phyloP scores from a whole-genome alignment of 2,888 invertebrate genomes.

The Lepidocyrtinus sp. region DNA sequence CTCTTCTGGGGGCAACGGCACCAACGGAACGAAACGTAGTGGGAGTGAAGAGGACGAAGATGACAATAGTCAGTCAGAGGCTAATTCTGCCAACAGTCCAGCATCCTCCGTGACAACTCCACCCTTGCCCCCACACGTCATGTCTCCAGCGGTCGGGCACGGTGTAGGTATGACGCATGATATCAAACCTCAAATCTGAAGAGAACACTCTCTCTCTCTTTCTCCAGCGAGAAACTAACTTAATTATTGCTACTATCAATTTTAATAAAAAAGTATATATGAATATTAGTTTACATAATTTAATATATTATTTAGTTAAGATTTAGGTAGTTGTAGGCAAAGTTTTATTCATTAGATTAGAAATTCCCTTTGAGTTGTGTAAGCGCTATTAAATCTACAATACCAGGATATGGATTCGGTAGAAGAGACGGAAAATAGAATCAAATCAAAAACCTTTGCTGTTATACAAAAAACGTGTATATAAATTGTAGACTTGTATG shows the following conservation, averaged over 20 bases:
- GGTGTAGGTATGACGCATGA: conserved; percentile 71
- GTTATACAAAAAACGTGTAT: conserved; percentile 28
- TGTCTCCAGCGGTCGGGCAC: conserved; percentile 73
- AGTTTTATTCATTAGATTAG: conserved; percentile 14
- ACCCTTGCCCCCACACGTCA: conserved; percentile 76
- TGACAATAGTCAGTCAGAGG: conserved; percentile 82
- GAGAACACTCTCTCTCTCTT: conserved; percentile 18
- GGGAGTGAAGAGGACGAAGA: conserved; percentile 91
- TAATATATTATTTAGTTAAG: conserved; percentile 11
- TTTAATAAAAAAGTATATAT: conserved; percentile 10
- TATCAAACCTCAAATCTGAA: conserved; percentile 69
- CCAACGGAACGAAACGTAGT: conserved; percentile 75
- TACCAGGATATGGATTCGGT: conserved; percentile 13
- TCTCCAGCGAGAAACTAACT: background rate
- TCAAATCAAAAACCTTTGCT: conserved; percentile 48
- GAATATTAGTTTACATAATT: conserved; percentile 2
- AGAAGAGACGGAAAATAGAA: conserved; percentile 26
- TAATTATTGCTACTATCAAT: conserved; percentile 15
- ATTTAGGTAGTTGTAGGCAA: background rate
- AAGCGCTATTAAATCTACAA: background rate
- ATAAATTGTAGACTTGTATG: conserved; percentile 14
- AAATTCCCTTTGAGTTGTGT: background rate
- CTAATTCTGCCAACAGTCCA: conserved; percentile 70
- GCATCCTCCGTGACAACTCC: conserved; percentile 72
- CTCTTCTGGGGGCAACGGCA: conserved; percentile 77